Base-by-base conservation (phyloP, 1,140 invertebrate genomes). In the Thalassaphorura encarpata region DNA sequence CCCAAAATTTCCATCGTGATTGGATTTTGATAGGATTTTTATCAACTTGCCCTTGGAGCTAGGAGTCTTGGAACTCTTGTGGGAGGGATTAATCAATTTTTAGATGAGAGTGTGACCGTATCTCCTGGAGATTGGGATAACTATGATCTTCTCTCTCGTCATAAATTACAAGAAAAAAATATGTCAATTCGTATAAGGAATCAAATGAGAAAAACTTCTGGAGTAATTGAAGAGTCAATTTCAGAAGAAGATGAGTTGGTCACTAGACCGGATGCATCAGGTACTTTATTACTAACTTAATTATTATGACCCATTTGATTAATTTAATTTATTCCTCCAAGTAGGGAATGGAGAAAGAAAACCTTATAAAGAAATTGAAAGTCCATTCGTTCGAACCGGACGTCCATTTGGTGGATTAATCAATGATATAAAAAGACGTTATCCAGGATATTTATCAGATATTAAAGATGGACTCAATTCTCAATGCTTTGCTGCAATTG, bases 31-130 rank as follows among this genome's bases (percentile, higher is more conserved):
- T n/a, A n/a, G n/a, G n/a, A n/a, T n/a, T n/a, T n/a, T n/a, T 88
- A 93, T 68, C 84, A 85, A 39, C 81, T 91, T 54, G 92, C 91
- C 0, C 95, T 95, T 69, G 85, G 84, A 69, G 90, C 91, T 2
- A 81, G 84, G 61, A 82, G 85, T 61, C 75, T 87, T 16, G 82
- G 84, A 51, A 89, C 94, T 66, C 70, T 96, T 0, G 69, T 95
- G 0, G 87, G 85, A 18, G 91, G 88, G 5, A 90, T 97, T 47
- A 94, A 96, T 66, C 90, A 95, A 70, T 97, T 97, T 69, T 73
- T 96, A 39, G 90, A 94, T 63, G 89, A 89, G 66, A 87, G 84
- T 28, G 94, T 94, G 56, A 91, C 96, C 27, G 72, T 97, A 52
- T 92, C 92, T 6, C 92, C 93, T 40, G 90, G 91, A 27, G 75